Evolutionary conservation across 1,140 invertebrate species (phyloP), one percentile per base, ranked within the genome.

Genomic region (Leptinotarsa texana): DNA sequence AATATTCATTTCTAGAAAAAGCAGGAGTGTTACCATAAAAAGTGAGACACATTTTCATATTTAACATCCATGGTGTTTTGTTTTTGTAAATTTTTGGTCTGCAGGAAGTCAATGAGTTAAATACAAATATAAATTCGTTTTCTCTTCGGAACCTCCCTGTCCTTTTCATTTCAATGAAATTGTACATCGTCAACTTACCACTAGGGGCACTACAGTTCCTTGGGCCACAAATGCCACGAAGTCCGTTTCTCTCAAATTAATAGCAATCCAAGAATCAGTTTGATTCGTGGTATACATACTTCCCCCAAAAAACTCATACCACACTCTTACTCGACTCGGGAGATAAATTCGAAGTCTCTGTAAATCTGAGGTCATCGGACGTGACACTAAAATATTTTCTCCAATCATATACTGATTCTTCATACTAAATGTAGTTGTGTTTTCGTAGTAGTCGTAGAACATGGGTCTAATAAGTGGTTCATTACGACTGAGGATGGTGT

Each of bases 271-370:
- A 63, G 78, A 74, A 17, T 73, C 73, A 57, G 78, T 68, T 11
- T 68, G 47, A 13, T 63, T 70, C 17, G 66, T 22, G 21, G 47
- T 69, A 74, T 77, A 80, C 6, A 73, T 78, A 27, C 69, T 71
- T n/a, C 85, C 85, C 22, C 82, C 83, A 83, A 84, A 85, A 72
- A 85, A 78, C 73, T 85, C 83, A 72, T 83, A 86, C 80, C 83
- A 84, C 11, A 79, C 78, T 8, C 74, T 74, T 57, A 66, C 72
- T 62, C 71, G 71, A 8, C 57, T 48, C 0, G 85, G 84, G 15
- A 86, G 73, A 79, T 82, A 86, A 11, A 84, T 78, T 17, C 65
- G 76, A 2, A 84, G 57, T 63, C 69, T 80, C 3, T 47, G 72
- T 27, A 72, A 72, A 11, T 72, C 74, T 3, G 75, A 63, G 1